Conservation (phyloP, 2,113 vertebrate genomes). For the Rhinoptilus africanus region DNA sequence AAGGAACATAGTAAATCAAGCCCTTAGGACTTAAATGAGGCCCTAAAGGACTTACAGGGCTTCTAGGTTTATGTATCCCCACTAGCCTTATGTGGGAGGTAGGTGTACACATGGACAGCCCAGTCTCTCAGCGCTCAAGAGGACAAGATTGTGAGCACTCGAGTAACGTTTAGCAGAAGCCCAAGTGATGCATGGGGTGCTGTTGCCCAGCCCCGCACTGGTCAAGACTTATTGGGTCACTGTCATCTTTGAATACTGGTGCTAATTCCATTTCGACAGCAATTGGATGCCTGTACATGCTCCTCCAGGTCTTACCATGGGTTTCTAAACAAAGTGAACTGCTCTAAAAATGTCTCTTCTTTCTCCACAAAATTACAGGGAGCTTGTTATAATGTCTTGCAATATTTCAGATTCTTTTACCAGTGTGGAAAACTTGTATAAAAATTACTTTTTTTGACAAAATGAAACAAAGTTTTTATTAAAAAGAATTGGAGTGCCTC, state of each 20-base stretch:
- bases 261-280: neutral
- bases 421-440: neutral
- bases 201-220: neutral
- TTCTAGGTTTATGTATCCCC: neutral
- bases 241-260: neutral
- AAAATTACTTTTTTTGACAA: neutral
- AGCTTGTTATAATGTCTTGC: neutral
- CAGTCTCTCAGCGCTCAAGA: accelerated
- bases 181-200: accelerated
- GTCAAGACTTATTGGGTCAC: neutral
- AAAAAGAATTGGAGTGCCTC: neutral
- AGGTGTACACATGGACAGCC: neutral
- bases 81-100: neutral
- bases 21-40: neutral
- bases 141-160: neutral
- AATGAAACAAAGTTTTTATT: neutral
- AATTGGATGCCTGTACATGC: neutral
- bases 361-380: neutral
- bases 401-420: neutral
- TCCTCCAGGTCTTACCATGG: neutral
- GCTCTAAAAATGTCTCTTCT: neutral
- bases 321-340: neutral
- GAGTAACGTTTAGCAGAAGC: neutral
- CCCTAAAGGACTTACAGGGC: neutral
- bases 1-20: neutral